These are phyloP conservation scores for Muscicapa adusta DNA, from an alignment of 2,113 vertebrate species.

Conservation along the genomic window DNA sequence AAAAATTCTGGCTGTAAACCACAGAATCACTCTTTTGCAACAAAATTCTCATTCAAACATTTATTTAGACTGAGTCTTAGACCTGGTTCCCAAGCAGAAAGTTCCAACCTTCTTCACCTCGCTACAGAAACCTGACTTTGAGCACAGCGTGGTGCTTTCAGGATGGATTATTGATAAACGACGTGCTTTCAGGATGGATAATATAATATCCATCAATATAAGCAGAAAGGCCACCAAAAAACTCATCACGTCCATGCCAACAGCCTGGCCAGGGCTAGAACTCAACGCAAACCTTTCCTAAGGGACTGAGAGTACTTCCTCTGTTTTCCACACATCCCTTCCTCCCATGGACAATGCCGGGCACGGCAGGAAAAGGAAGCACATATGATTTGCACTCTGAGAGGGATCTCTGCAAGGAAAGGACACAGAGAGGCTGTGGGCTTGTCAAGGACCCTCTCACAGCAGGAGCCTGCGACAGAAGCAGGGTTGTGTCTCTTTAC, in stretches of 20 bases:
- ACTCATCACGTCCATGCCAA: rapidly evolving
- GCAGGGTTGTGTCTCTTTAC: background rate
- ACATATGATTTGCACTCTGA: background rate
- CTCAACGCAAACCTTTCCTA: background rate
- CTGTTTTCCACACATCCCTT: background rate
- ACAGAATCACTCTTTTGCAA: background rate
- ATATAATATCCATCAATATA: background rate
- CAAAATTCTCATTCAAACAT: background rate
- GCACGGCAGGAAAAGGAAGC: constrained; percentile 25
- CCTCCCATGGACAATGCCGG: background rate
- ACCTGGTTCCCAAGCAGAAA: background rate
- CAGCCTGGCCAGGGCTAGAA: background rate
- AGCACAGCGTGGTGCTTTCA: background rate
- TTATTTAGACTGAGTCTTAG: background rate
- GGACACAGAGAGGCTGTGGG: background rate
- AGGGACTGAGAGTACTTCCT: background rate
- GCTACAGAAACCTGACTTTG: background rate
- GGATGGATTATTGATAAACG: background rate
- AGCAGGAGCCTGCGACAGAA: background rate
- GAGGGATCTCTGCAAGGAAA: background rate
- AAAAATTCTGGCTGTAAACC: background rate
- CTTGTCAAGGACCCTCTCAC: constrained; percentile 19
- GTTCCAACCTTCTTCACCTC: background rate
- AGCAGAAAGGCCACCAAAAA: background rate
- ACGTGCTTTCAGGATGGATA: background rate